Conservation (phyloP, 2,113 vertebrate genomes). For the Cettia cetti region DNA sequence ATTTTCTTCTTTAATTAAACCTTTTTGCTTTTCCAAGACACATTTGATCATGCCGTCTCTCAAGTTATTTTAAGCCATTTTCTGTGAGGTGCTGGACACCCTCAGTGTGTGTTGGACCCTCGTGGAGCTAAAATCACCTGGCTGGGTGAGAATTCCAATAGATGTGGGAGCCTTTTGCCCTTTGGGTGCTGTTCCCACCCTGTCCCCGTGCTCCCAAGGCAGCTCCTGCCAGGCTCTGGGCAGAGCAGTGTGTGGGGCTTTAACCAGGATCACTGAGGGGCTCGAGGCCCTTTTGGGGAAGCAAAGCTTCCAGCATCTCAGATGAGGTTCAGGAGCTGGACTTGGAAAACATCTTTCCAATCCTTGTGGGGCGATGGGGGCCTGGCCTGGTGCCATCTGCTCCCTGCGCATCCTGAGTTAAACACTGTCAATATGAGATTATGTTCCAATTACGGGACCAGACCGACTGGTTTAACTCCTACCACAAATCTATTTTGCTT, state of each 20-base stretch:
- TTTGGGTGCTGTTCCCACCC: background rate
- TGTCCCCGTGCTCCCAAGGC: background rate
- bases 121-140: background rate
- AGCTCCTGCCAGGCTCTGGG: background rate
- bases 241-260: background rate
- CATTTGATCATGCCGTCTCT: background rate
- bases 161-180: background rate
- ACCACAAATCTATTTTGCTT: constrained; percentile 43
- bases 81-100: background rate
- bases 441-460: constrained; percentile 55
- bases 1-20: background rate
- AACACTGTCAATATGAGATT: constrained; percentile 58
- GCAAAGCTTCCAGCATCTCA: fast-evolving
- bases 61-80: background rate
- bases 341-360: background rate
- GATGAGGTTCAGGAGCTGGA: background rate
- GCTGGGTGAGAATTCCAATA: background rate
- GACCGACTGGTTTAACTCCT: constrained; percentile 59
- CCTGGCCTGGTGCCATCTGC: background rate
- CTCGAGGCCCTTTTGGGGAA: background rate
- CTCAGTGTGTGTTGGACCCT: background rate
- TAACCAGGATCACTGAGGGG: background rate
- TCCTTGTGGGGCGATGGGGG: background rate
- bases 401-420: constrained; percentile 20
- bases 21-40: background rate